These are phyloP conservation scores for Morpho achilles DNA, from an alignment of 2,888 invertebrate genomes.

Conservation along the genomic window DNA sequence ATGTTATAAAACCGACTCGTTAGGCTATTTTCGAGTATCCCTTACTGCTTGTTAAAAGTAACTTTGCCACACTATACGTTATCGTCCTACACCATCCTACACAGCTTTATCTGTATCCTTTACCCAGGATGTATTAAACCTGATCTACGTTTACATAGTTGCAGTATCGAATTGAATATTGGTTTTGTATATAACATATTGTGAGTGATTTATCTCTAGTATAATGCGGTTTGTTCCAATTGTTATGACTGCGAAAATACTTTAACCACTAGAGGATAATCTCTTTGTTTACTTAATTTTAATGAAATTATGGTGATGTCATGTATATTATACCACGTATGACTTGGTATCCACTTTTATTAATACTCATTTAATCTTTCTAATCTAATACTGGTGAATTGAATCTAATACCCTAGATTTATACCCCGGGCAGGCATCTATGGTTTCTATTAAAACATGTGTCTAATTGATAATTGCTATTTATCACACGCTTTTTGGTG, in stretches of 20 bases:
- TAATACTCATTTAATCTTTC: no score
- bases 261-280: neutral
- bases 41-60: slow-evolving; percentile 40
- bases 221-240: slow-evolving; percentile 1
- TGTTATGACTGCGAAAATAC: neutral
- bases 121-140: slow-evolving; percentile 10
- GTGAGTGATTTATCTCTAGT: neutral
- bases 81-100: slow-evolving; percentile 27
- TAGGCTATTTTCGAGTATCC: slow-evolving; percentile 54
- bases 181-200: neutral
- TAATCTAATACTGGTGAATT: no score
- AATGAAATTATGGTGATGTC: no score
- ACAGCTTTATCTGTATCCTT: slow-evolving; percentile 1
- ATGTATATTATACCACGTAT: no score
- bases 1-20: slow-evolving; percentile 42
- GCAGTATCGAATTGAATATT: slow-evolving; percentile 3
- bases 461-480: no score
- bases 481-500: no score
- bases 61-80: slow-evolving; percentile 29
- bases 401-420: no score
- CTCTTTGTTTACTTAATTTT: neutral
- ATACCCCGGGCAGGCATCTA: no score
- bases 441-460: no score
- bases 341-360: no score
- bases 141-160: slow-evolving; percentile 9